Evolutionary conservation across 35 echinoderm and acorn worm species (phyloP).

Genomic region (Acanthaster planci): DNA sequence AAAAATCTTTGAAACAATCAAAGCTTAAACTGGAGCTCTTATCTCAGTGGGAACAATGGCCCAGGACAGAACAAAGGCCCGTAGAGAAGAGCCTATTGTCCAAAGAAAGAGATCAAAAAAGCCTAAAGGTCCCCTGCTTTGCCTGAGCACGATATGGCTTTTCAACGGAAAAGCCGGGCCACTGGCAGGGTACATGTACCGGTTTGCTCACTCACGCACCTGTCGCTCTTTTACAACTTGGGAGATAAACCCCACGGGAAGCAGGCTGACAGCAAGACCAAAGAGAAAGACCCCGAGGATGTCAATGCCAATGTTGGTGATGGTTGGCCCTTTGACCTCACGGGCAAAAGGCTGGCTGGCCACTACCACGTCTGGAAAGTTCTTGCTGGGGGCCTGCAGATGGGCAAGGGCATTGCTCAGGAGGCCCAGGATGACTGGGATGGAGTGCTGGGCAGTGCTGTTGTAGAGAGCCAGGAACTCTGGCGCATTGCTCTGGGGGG

Average conservation of each 20-base stretch:
- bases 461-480: slow-evolving; percentile 56
- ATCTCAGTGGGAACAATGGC: too few species aligned
- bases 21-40: too few species aligned
- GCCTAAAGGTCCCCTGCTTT: too few species aligned
- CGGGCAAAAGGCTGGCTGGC: slow-evolving; percentile 48
- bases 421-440: slow-evolving; percentile 53
- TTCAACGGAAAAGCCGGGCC: too few species aligned
- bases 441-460: slow-evolving; percentile 56
- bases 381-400: neutral
- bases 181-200: too few species aligned
- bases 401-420: slow-evolving; percentile 45
- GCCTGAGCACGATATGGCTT: too few species aligned
- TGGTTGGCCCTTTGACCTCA: too few species aligned
- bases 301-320: neutral
- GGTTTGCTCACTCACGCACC: slow-evolving; percentile 20
- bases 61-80: too few species aligned
- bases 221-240: slow-evolving; percentile 62
- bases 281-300: slow-evolving; percentile 53
- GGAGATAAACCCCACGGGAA: slow-evolving; percentile 39
- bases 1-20: too few species aligned
- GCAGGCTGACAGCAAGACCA: slow-evolving; percentile 6
- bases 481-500: neutral
- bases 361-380: slow-evolving; percentile 27
- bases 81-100: too few species aligned
- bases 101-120: too few species aligned